Conservation (phyloP, 1,140 invertebrate species). For the Heliconius melpomene region DNA sequence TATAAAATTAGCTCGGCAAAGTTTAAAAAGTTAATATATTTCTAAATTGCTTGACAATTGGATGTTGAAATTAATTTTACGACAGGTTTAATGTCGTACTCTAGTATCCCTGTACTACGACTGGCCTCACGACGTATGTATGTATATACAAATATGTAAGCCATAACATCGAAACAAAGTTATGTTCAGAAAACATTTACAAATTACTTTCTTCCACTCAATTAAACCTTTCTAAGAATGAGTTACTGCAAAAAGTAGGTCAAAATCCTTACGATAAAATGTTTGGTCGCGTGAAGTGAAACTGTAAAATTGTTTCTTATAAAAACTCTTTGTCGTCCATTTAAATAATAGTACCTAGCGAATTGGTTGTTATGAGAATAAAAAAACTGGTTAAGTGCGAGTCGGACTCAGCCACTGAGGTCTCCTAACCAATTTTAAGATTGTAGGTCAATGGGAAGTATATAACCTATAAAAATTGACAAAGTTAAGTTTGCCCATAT, state of each 20-base stretch:
- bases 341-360: not conserved
- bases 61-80: too few species aligned
- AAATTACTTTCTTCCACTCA: conserved; percentile 5
- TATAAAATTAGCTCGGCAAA: not conserved
- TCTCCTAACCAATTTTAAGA: too few species aligned
- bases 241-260: not conserved
- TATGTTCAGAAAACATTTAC: not conserved
- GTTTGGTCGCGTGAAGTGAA: conserved; percentile 10
- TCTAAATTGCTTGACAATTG: too few species aligned
- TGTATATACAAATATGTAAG: not conserved
- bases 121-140: too few species aligned
- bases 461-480: too few species aligned
- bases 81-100: too few species aligned
- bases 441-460: too few species aligned
- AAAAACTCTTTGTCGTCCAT: conserved; percentile 8
- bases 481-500: too few species aligned
- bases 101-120: too few species aligned
- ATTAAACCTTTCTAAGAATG: conserved; percentile 9
- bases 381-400: not conserved
- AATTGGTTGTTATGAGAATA: not conserved
- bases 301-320: conserved; percentile 8
- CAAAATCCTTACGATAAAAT: conserved; percentile 12
- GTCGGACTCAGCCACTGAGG: too few species aligned
- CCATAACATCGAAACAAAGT: not conserved
- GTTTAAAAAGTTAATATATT: too few species aligned